A percentile compares a stretch with the other conserved stretches of the same genome.
These are phyloP conservation scores for Aromia moschata DNA, from an alignment of 2,888 invertebrate genomes.

Conservation along the genomic window DNA sequence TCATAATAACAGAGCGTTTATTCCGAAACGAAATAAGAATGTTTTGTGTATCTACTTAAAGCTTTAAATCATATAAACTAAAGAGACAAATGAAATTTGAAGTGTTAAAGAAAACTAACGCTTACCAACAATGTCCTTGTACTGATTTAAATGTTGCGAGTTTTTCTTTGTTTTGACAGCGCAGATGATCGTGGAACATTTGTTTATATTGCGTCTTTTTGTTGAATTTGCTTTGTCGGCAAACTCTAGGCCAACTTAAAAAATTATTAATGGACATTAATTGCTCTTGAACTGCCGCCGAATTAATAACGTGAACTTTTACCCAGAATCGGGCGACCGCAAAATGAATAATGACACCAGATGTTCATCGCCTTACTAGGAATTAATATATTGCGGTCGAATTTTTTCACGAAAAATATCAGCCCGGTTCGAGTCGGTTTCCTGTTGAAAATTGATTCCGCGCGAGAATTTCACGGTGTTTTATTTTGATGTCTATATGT, in stretches of 20 bases:
- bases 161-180: no score
- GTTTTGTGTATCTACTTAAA: no score
- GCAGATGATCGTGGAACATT: no score
- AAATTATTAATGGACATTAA: slow-evolving; percentile 43
- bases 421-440: slow-evolving; percentile 27
- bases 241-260: slow-evolving; percentile 14
- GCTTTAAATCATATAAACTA: no score
- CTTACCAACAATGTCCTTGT: no score
- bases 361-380: slow-evolving; percentile 33
- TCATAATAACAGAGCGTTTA: no score
- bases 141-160: no score
- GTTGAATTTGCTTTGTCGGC: no score
- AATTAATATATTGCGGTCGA: slow-evolving; percentile 37
- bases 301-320: slow-evolving; percentile 43
- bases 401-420: slow-evolving; percentile 29
- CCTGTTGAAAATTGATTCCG: slow-evolving; percentile 43
- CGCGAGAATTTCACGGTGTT: slow-evolving; percentile 34
- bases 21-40: no score
- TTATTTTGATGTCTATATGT: slow-evolving; percentile 33
- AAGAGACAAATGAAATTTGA: no score
- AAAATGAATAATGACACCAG: slow-evolving; percentile 41
- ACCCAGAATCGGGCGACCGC: slow-evolving; percentile 42
- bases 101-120: no score
- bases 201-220: no score
- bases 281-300: slow-evolving; percentile 45